These are phyloP conservation scores for Chelon labrosus DNA, from an alignment of 2,797 vertebrate genomes.

Conservation along the genomic window DNA sequence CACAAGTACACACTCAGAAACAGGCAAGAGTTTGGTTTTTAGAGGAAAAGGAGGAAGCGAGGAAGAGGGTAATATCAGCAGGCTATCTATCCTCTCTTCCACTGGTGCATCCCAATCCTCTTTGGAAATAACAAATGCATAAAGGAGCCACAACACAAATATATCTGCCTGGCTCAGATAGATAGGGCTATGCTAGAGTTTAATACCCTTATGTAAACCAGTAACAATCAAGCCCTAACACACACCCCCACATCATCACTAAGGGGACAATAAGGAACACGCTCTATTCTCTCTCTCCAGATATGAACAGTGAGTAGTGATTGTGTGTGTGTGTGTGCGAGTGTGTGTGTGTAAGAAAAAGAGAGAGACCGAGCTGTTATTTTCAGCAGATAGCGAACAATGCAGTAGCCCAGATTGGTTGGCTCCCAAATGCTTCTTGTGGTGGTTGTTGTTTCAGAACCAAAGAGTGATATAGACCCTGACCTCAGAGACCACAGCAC, in stretches of 20 bases:
- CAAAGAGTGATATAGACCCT: constrained; percentile 70
- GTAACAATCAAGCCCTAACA: constrained; percentile 86
- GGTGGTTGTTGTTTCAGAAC: constrained; percentile 72
- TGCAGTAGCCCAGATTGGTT: constrained; percentile 79
- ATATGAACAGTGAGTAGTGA: constrained; percentile 77
- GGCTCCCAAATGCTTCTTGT: constrained; percentile 72
- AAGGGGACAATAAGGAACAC: constrained; percentile 84
- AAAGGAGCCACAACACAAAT: constrained; percentile 86
- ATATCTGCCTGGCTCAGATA: constrained; percentile 86
- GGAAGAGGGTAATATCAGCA: constrained; percentile 82
- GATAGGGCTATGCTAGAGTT: constrained; percentile 83
- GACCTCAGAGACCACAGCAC: constrained; percentile 74
- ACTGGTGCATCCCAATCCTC: constrained; percentile 85
- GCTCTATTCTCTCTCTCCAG: constrained; percentile 78
- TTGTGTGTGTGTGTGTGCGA: constrained; percentile 49
- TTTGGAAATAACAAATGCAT: constrained; percentile 88
- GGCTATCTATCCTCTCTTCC: constrained; percentile 84
- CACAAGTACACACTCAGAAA: constrained; percentile 44
- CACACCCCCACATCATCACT: constrained; percentile 84
- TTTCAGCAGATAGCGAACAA: constrained; percentile 81
- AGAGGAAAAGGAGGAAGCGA: constrained; percentile 65
- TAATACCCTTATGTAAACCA: constrained; percentile 88
- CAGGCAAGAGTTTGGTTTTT: constrained; percentile 67
- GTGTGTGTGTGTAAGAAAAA: constrained; percentile 9
- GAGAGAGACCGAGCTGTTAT: constrained; percentile 51